A percentile compares a stretch with the other conserved stretches of the same genome.
These are phyloP conservation scores for Sturnus vulgaris DNA, from an alignment of 2,113 vertebrate genomes.

Conservation along the genomic window DNA sequence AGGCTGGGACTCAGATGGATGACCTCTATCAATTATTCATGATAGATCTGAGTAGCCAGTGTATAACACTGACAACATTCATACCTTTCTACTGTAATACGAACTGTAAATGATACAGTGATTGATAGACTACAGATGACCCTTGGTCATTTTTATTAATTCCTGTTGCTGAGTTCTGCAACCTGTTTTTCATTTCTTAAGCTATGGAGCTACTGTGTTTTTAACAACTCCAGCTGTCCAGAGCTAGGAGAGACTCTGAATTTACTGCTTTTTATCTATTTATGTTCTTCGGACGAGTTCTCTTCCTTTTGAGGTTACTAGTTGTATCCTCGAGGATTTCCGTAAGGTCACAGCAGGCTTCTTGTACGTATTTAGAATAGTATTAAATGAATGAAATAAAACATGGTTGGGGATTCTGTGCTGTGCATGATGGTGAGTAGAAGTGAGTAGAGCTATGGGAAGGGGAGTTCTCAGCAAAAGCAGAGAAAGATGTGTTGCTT, in stretches of 20 bases:
- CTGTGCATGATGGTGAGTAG: background rate
- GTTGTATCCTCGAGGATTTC: background rate
- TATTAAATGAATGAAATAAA: background rate
- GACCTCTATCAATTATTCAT: constrained; percentile 50
- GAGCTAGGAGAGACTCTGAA: background rate
- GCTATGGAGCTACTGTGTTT: background rate
- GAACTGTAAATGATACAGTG: background rate
- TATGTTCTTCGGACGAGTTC: background rate
- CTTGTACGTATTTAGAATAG: background rate
- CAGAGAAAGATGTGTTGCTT: background rate
- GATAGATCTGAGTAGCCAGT: background rate
- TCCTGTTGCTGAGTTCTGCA: constrained; percentile 18
- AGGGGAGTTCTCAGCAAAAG: background rate
- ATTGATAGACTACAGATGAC: background rate
- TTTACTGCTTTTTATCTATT: background rate
- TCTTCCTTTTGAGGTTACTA: background rate
- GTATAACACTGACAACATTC: constrained; percentile 22
- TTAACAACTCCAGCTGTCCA: background rate
- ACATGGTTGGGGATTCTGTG: background rate
- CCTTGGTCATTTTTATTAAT: constrained; percentile 55
- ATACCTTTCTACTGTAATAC: background rate
- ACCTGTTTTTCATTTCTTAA: constrained; percentile 12
- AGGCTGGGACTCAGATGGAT: background rate
- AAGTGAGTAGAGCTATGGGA: background rate
- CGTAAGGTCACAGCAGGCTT: background rate